Evolutionary conservation across 2,888 invertebrate species (phyloP).

Genomic region (Maniola hyperantus): DNA sequence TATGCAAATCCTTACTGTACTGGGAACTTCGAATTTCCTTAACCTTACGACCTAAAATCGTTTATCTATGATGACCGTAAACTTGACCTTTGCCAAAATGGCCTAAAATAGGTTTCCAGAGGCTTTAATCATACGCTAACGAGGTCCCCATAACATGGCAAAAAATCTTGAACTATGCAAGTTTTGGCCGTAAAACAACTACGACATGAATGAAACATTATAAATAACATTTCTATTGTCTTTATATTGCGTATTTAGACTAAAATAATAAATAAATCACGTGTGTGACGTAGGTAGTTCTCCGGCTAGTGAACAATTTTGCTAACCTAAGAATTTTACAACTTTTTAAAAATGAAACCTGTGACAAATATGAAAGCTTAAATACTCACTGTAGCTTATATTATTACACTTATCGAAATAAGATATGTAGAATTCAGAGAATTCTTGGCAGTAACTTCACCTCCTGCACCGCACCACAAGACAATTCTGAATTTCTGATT

Average conservation of each 20-base stretch:
- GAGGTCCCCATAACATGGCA: constrained; percentile 35
- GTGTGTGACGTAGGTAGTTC: constrained; percentile 63
- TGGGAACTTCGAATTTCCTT: constrained; percentile 14
- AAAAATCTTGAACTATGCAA: constrained; percentile 11
- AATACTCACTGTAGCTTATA: constrained; percentile 65
- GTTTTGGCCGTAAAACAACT: not conserved
- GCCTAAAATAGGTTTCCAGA: constrained; percentile 53
- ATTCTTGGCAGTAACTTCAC: constrained; percentile 63
- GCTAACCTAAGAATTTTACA: constrained; percentile 30
- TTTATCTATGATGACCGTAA: constrained; percentile 52
- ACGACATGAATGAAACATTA: not conserved
- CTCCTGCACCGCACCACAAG: constrained; percentile 71
- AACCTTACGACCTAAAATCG: constrained; percentile 24
- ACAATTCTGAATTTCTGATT: constrained; percentile 58
- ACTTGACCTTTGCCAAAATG: constrained; percentile 68
- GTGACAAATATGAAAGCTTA: constrained; percentile 50
- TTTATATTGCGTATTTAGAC: constrained; percentile 8
- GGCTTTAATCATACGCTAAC: constrained; percentile 59
- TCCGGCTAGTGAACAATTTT: constrained; percentile 55
- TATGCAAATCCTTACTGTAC: constrained; percentile 31
- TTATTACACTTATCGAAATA: constrained; percentile 63
- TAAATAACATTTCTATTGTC: not conserved
- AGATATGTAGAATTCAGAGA: constrained; percentile 56
- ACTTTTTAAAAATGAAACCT: not conserved
- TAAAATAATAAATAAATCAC: constrained; percentile 50